Percentiles rank a stretch among this genome's conserved stretches.
These are phyloP conservation scores for Perithous albicinctus DNA, from an alignment of 2,888 invertebrate genomes.

Conservation along the genomic window DNA sequence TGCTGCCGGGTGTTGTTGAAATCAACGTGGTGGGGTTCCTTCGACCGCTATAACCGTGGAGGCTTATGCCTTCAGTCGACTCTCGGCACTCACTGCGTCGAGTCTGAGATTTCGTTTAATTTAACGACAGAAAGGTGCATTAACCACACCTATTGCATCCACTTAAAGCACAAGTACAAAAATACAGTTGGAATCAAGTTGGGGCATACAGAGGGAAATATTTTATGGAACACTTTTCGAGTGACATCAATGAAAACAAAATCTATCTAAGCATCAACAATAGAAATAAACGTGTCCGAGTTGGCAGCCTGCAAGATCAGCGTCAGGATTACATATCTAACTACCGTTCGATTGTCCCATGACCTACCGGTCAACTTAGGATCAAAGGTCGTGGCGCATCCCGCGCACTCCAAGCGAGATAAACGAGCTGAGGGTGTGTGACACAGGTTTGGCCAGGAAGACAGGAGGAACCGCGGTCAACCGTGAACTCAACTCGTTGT, in stretches of 20 bases:
- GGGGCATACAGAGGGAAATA: neutral
- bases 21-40: slow-evolving; percentile 83
- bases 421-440: slow-evolving; percentile 12
- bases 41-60: slow-evolving; percentile 78
- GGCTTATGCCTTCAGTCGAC: slow-evolving; percentile 82
- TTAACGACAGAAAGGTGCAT: slow-evolving; percentile 52
- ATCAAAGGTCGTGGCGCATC: slow-evolving; percentile 41
- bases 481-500: slow-evolving; percentile 17
- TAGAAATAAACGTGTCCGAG: neutral
- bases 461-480: slow-evolving; percentile 29
- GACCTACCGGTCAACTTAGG: neutral
- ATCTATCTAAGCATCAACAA: neutral
- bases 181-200: neutral
- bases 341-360: neutral
- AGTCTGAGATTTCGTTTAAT: slow-evolving; percentile 80
- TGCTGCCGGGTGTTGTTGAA: slow-evolving; percentile 81
- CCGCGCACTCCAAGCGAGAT: slow-evolving; percentile 6
- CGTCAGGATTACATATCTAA: neutral
- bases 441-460: slow-evolving; percentile 31
- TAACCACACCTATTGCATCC: neutral
- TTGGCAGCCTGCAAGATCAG: slow-evolving; percentile 12
- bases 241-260: neutral
- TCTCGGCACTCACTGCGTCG: slow-evolving; percentile 83
- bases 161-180: neutral
- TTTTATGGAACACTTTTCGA: neutral